Evolutionary conservation across 2,797 vertebrate genomes (phyloP), one percentile per base, ranked within the genome.

Genomic region (Hafferia zeledoni): DNA sequence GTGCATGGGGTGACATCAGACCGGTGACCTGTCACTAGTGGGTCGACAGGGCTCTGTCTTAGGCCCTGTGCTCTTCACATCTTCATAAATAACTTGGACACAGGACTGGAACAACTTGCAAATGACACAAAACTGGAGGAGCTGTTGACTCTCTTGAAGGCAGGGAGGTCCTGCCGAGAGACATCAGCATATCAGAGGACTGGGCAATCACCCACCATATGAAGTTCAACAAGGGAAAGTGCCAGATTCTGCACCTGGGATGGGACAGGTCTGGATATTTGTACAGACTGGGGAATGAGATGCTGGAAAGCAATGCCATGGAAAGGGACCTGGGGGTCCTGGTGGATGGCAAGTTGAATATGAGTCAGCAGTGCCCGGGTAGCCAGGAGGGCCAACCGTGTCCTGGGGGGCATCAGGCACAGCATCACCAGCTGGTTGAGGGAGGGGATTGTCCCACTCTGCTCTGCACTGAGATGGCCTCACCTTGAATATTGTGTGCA

Each of bases 351-450:
- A 61, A 22, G 27, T 22, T 61, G 19, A 61, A 41, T 20, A 3
- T 41, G 37, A 41, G 57, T 28, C 25, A 39, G 35, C 35, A 39
- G 57, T 39, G 35, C 57, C 17, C 57, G 19, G 57, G 11, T 12
- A 61, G 59, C 59, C 59, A 61, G 59, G 59, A 61, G 37, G 59
- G 37, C 27, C 37, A 61, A 61, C 59, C 2, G 1, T 60, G 37
- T 41, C 59, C 59, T 41, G 59, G 59, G 56, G 56, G 7, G 35
- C 35, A 59, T 59, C 56, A 59, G 56, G 37, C 25, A 60, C 19
- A 60, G 35, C 59, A 60, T 60, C 17, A 1, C 37, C 17, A 60
- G 17, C 27, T 1, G 0, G 12, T 20, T 2, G 2, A 60, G 59
- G 27, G 17, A 39, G 12, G 17, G 13, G 59, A 41, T 61, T 41